phyloP scores from a whole-genome alignment of 2,113 vertebrate species.

The Thymallus thymallus region DNA sequence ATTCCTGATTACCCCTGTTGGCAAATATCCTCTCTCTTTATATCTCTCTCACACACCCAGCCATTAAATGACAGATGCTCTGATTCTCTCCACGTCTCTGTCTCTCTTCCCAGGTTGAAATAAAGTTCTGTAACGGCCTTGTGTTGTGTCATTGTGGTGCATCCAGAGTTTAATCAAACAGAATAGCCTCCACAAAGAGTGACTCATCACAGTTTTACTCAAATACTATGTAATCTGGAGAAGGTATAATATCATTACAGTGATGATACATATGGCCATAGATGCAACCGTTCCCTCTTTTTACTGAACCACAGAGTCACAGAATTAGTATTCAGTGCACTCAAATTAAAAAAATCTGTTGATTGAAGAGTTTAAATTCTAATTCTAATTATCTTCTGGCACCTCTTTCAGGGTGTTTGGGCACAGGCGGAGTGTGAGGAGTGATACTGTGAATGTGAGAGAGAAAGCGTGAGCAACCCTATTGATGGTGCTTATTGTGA shows the following conservation, averaged over 20 bases:
- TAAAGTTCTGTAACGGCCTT: background rate
- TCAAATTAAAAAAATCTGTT: no score
- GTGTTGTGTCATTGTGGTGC: background rate
- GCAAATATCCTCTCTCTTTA: background rate
- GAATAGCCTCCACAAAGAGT: background rate
- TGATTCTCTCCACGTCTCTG: background rate
- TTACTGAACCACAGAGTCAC: no score
- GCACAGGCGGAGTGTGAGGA: no score
- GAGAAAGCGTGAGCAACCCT: no score
- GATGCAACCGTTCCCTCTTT: no score
- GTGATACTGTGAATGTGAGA: no score
- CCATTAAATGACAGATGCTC: background rate
- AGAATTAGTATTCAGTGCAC: no score
- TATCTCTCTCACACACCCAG: background rate
- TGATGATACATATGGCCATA: background rate
- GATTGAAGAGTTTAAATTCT: no score
- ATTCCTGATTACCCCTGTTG: slow-evolving; percentile 5
- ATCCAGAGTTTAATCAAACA: background rate
- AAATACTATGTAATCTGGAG: background rate
- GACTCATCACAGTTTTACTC: background rate
- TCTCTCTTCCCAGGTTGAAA: background rate
- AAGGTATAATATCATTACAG: background rate
- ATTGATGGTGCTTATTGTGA: no score
- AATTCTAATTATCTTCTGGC: no score
- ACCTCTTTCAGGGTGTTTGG: no score